These are phyloP conservation scores for Globodera ellingtonae DNA, from an alignment of 1,140 invertebrate species.

Conservation along the genomic window DNA sequence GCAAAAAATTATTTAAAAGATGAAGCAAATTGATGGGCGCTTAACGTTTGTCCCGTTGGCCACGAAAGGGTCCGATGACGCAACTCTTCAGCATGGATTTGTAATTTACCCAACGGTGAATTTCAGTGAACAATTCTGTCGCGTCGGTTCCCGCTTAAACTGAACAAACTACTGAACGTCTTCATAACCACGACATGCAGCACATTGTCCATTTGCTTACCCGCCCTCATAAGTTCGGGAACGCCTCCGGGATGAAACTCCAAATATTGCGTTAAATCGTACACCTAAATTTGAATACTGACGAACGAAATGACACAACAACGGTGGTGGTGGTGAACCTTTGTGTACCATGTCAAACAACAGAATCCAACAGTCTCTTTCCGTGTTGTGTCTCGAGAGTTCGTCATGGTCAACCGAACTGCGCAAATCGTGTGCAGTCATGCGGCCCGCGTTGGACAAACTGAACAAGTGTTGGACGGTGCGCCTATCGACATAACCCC, in stretches of 20 bases:
- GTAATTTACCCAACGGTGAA: slow-evolving; percentile 94
- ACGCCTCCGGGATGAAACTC: slow-evolving; percentile 90
- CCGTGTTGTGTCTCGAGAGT: slow-evolving; percentile 51
- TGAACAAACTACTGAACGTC: not conserved
- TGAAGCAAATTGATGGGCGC: slow-evolving; percentile 13
- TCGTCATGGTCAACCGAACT: slow-evolving; percentile 50
- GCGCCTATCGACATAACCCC: no score
- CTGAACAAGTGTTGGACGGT: not conserved
- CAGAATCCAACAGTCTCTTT: slow-evolving; percentile 60
- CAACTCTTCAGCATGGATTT: slow-evolving; percentile 89
- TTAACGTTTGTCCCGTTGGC: slow-evolving; percentile 60
- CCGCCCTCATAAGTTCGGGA: slow-evolving; percentile 82
- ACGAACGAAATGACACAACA: slow-evolving; percentile 11
- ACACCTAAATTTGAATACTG: slow-evolving; percentile 73
- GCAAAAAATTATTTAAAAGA: not conserved
- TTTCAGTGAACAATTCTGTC: slow-evolving; percentile 87
- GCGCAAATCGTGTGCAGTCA: slow-evolving; percentile 24
- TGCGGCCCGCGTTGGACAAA: slow-evolving; percentile 31
- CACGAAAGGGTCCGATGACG: slow-evolving; percentile 75
- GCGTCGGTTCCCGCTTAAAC: slow-evolving; percentile 80
- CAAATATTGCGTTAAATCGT: slow-evolving; percentile 90
- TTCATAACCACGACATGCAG: no score
- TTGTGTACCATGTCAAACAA: slow-evolving; percentile 54
- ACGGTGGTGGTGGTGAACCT: not conserved
- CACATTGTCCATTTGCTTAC: not conserved